Conservation (phyloP, 2,888 invertebrate species). For the Diploptera punctata region DNA sequence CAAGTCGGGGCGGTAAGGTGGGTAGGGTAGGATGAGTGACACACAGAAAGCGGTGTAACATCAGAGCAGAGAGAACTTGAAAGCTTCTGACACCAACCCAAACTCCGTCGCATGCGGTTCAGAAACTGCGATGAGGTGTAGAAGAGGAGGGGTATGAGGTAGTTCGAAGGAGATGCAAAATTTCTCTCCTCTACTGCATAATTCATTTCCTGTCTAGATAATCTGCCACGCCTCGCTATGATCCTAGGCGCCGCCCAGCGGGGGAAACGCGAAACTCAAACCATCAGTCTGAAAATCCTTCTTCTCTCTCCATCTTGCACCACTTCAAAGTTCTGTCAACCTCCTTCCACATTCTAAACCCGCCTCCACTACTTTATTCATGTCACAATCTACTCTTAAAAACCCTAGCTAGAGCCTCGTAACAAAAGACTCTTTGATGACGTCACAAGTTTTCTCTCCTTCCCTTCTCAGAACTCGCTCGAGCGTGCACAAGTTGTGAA, state of each 20-base stretch:
- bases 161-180: slow-evolving; percentile 12
- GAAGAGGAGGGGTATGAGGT: too few relatives aligned
- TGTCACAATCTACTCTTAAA: slow-evolving; percentile 25
- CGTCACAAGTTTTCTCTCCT: slow-evolving; percentile 19
- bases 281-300: slow-evolving; percentile 20
- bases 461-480: not conserved
- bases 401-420: slow-evolving; percentile 15
- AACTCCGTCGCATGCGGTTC: too few relatives aligned
- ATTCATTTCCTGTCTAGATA: slow-evolving; percentile 47
- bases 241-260: slow-evolving; percentile 30
- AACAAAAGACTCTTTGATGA: slow-evolving; percentile 31
- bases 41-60: not conserved
- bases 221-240: slow-evolving; percentile 29
- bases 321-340: slow-evolving; percentile 25
- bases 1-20: not conserved
- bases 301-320: not conserved
- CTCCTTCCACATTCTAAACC: not conserved
- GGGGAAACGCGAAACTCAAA: slow-evolving; percentile 25
- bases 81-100: slow-evolving; percentile 24
- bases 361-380: slow-evolving; percentile 18
- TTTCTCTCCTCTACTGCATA: slow-evolving; percentile 44
- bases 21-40: not conserved
- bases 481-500: slow-evolving; percentile 20
- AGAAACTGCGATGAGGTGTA: too few relatives aligned
- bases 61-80: slow-evolving; percentile 13